phyloP scores from a whole-genome alignment of 2,113 vertebrate genomes.

The Trachemys scripta region DNA sequence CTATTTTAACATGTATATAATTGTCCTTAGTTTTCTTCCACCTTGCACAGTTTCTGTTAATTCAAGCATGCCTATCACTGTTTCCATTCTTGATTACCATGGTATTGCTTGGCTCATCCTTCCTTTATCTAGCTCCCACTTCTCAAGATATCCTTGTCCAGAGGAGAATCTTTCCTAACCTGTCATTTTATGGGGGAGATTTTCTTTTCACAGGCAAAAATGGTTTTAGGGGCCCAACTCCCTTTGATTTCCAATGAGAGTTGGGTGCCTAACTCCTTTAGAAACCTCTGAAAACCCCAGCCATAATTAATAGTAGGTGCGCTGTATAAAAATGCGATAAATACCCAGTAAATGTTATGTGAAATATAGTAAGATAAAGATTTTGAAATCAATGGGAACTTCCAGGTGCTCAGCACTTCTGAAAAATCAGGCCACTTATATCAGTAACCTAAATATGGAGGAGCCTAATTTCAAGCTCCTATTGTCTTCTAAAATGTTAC shows the following conservation, averaged over 20 bases:
- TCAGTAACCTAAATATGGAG: not conserved
- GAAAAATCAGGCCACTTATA: not conserved
- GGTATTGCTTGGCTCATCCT: not conserved
- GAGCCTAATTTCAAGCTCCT: not conserved
- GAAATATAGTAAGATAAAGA: not conserved
- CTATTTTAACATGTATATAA: not conserved
- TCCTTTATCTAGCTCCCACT: not conserved
- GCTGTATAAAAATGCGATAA: not conserved
- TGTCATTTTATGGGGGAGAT: not conserved
- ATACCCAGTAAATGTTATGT: not conserved
- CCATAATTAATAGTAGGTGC: not conserved
- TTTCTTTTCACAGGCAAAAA: not conserved
- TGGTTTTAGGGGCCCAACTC: not conserved
- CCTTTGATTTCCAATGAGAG: not conserved
- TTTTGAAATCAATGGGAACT: not conserved
- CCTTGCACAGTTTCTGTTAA: not conserved
- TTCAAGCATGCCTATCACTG: not conserved
- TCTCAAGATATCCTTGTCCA: not conserved
- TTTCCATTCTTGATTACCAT: slow-evolving; percentile 2
- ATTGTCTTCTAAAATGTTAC: not conserved
- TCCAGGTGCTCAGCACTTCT: not conserved
- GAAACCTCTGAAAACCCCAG: not conserved
- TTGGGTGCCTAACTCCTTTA: not conserved
- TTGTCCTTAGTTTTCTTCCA: slow-evolving; percentile 29
- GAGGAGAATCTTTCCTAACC: not conserved